Base-by-base conservation (phyloP, 2,888 invertebrate species). In the Rotaria socialis region DNA sequence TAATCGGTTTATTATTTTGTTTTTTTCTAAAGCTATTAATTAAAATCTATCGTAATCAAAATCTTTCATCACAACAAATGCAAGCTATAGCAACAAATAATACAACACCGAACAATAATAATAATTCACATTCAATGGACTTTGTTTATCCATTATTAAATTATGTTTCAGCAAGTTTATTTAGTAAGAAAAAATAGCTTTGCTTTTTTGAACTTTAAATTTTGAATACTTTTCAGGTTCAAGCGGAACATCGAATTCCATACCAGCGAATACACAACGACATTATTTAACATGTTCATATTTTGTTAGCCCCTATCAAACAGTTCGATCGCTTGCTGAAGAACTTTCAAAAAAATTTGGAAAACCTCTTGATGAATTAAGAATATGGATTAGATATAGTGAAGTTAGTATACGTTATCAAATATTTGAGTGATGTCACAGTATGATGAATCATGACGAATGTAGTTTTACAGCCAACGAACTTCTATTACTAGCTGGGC, bases 281-380 rank as follows among this genome's bases (percentile, higher is more conserved):
- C 80, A 80, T 80, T 80, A 80, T 80, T 43, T 80, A n/a, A 4
- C n/a, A 10, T 47, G 47, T 80, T 11, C 47, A 47, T 47, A 80
- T 47, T 80, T 47, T 47, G 24, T 80, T 80, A 80, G 80, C 47
- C 80, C 80, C 24, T 80, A 80, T 80, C 80, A 80, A 47, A 80
- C 80, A 47, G 7, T 80, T 11, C 43, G 47, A 47, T 80, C 80
- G n/a, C 22, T 80, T 24, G 80, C 47, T 11, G 80, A 80, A 80
- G 80, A 80, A 47, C n/a, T 80, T 24, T 43, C 80, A 10, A 11
- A 11, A n/a, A 80, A 80, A 80, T 80, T 47, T 80, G 80, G 80
- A 24, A 80, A 80, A 47, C 5, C 24, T n/a, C n/a, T 80, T 47
- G 80, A 80, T n/a, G 80, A 80, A 80, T 47, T 47, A 24, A 43